These are phyloP conservation scores for Mormyrus lacerda DNA, from an alignment of 2,113 vertebrate genomes.

Conservation along the genomic window DNA sequence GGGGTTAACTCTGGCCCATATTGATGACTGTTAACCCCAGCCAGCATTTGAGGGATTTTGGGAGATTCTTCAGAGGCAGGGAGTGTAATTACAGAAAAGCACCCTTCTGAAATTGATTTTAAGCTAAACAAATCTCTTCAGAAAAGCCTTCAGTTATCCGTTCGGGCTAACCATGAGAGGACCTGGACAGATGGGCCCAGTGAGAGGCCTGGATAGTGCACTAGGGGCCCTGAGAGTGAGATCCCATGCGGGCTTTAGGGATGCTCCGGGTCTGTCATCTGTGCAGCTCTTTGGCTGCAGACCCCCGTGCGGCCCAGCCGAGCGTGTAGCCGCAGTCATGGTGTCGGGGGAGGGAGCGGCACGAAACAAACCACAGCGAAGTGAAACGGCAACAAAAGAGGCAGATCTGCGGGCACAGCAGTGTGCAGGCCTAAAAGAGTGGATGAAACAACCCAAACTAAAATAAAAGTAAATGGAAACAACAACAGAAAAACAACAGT, in stretches of 20 bases:
- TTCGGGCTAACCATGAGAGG: constrained; percentile 45
- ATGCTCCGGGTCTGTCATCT: not conserved
- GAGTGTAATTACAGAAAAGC: constrained; percentile 63
- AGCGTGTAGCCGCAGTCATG: constrained; percentile 31
- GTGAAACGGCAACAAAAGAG: not conserved
- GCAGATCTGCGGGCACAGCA: not conserved
- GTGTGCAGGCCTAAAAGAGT: not conserved
- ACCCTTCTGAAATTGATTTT: constrained; percentile 50
- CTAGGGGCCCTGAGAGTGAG: constrained; percentile 58
- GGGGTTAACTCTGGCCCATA: constrained; percentile 51
- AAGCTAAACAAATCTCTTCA: constrained; percentile 56
- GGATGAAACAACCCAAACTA: not conserved
- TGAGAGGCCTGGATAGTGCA: constrained; percentile 46
- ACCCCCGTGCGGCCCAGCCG: not conserved
- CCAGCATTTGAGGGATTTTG: constrained; percentile 60
- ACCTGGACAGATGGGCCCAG: constrained; percentile 38
- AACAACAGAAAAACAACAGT: not conserved
- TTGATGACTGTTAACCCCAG: constrained; percentile 45
- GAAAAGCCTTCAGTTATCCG: constrained; percentile 56
- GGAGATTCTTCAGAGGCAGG: constrained; percentile 50
- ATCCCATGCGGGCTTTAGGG: not conserved
- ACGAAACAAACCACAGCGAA: not conserved
- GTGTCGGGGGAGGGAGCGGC: not conserved
- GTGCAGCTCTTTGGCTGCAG: not conserved
- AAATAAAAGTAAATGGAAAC: not conserved